Base-by-base conservation (phyloP, 2,113 vertebrate species). In the Euleptes europaea region DNA sequence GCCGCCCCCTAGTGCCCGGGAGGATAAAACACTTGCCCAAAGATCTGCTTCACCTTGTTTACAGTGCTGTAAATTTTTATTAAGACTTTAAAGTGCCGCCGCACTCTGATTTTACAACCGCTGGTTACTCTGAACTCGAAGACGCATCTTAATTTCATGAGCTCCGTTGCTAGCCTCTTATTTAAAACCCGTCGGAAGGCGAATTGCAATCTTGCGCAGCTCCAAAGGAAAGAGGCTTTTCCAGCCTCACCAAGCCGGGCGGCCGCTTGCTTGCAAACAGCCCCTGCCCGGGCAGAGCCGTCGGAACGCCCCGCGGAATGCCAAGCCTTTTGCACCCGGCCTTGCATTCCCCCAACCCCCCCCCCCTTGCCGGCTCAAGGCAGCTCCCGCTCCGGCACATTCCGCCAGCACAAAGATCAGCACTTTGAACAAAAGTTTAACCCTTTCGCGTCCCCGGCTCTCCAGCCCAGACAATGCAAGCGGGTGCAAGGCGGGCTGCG, bases 381-480 rank as follows among this genome's bases (percentile, higher is more conserved):
- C 80, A 80, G 83, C 38, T 84, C 74, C 83, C 83, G 75, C 83
- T 23, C 83, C 83, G 47, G 84, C 67, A 38, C 74, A 78, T 84
- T 84, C 83, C 83, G 83, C 28, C 42, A 35, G 70, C 44, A 86
- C 69, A 88, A 3, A 85, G 88, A 83, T 84, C 83, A 70, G 83
- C 74, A 77, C 83, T 84, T 69, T 49, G 44, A 77, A 84, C 65
- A 75, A 60, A 17, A 73, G 38, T 74, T 23, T 84, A 78, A 78
- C 77, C 83, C 83, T 66, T 78, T 84, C 66, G 47, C 83, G 54
- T 65, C 47, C 74, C 51, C 26, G 60, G 75, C 63, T 31, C 44
- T 73, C 73, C 63, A 67, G 26, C 79, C 8, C 73, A 77, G 73
- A 84, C 83, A 84, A 84, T 69, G 83, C 83, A 28, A 70, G 51